Evolutionary conservation across 2,797 vertebrate genomes (phyloP).

Genomic region (Hoplostethus mediterraneus): DNA sequence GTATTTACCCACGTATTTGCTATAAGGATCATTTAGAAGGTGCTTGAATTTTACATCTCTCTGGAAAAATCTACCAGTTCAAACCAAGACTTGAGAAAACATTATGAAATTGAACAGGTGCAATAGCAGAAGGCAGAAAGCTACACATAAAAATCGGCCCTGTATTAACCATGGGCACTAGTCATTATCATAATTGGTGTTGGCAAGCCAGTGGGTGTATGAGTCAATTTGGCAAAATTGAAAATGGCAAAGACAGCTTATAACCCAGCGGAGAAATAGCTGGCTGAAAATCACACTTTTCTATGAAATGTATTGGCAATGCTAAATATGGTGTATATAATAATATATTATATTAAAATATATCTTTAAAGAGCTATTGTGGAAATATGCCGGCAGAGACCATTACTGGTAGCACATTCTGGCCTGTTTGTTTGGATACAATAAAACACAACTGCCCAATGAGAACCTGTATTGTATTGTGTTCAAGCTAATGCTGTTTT

Average conservation of each 20-base stretch:
- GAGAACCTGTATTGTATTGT: conserved; percentile 14
- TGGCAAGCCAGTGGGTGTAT: background rate
- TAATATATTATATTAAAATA: background rate
- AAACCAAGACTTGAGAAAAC: too few species aligned
- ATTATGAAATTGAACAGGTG: too few species aligned
- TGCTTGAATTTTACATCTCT: too few species aligned
- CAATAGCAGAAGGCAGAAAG: background rate
- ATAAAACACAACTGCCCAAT: conserved; percentile 20
- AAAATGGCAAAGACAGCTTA: background rate
- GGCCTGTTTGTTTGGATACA: background rate
- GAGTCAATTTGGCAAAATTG: too few species aligned
- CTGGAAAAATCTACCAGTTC: too few species aligned
- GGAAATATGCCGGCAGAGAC: background rate
- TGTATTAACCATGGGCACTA: background rate
- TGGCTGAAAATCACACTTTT: background rate
- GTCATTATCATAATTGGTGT: background rate
- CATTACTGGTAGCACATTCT: background rate
- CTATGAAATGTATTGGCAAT: background rate
- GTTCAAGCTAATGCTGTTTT: background rate
- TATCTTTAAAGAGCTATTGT: background rate
- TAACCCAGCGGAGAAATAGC: background rate
- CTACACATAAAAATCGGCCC: background rate
- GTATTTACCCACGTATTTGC: background rate
- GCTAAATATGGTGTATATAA: background rate
- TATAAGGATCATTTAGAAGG: too few species aligned